Evolutionary conservation across 2,113 vertebrate genomes (phyloP), one percentile per base, ranked within the genome.

Genomic region (Siphamia tubifer): DNA sequence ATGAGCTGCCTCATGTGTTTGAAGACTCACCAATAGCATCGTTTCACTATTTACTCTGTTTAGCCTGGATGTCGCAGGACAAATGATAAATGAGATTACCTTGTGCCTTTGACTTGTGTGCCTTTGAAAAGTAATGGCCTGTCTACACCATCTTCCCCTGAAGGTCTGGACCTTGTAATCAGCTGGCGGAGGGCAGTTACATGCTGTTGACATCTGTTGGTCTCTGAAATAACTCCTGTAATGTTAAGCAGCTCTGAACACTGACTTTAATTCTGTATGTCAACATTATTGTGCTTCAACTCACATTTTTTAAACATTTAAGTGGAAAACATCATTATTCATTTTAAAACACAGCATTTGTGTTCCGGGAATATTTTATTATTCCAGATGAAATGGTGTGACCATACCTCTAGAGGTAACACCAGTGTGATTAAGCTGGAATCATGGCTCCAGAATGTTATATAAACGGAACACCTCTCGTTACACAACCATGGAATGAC

Each of bases 11-110:
- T 68, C 40, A 9, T 68, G 49, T 24, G 48, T 81, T 82, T 76
- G 81, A 63, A 49, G 60, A 71, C 63, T 84, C 78, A 71, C 48
- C 28, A n/a, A 20, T 65, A 44, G 40, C 35, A 48, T 58, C 64
- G 67, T 66, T 68, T 39, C 32, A 56, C 61, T 53, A 28, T 78
- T 73, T 67, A 58, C 63, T 74, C 56, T 77, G 51, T 36, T 52
- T 40, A 31, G 74, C 13, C 57, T 66, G 25, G 52, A 42, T 68
- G 74, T 73, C 55, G 68, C 34, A n/a, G 54, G 49, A 47, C 67
- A 75, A 58, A 68, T 63, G 68, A 83, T 69, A 77, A 61, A 79
- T 73, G 44, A 63, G 67, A 56, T 77, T 55, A 77, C 67, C 45
- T 25, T 0, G 30, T 25, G 38, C 35, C 55, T 54, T 30, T 58